These are phyloP conservation scores for Coptotermes formosanus DNA, from an alignment of 1,140 invertebrate species.

Conservation along the genomic window DNA sequence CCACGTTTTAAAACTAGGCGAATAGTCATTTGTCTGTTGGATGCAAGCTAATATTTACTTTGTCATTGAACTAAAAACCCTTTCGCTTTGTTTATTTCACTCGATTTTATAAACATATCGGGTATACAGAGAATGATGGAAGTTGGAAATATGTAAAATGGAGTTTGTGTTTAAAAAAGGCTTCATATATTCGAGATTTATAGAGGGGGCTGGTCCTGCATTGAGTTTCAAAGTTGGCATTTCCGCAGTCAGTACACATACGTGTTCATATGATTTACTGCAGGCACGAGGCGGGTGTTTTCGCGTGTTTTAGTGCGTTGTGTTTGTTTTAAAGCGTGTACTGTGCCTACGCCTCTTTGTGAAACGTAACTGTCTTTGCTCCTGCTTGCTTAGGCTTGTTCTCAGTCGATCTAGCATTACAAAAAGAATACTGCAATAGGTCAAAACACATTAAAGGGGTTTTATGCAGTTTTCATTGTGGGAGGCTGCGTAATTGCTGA, in stretches of 20 bases:
- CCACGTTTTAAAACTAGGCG: not conserved
- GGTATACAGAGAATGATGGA: not conserved
- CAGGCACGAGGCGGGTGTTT: not conserved
- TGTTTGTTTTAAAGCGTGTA: not conserved
- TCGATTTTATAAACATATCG: slow-evolving; percentile 17
- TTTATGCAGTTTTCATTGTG: too few species aligned
- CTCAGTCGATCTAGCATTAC: too few species aligned
- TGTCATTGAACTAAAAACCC: slow-evolving; percentile 1
- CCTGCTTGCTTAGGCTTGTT: not conserved
- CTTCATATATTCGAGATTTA: not conserved
- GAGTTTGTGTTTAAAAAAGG: not conserved
- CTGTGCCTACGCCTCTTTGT: too few species aligned
- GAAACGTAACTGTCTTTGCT: not conserved
- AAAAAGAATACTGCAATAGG: too few species aligned
- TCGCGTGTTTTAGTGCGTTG: not conserved
- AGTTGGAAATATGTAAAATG: not conserved
- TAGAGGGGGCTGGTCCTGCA: not conserved
- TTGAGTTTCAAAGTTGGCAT: not conserved
- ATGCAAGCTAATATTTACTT: slow-evolving; percentile 2
- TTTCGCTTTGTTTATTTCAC: slow-evolving; percentile 9
- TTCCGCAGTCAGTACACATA: not conserved
- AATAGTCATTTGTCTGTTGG: not conserved
- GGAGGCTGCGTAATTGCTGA: too few species aligned
- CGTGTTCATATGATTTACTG: not conserved
- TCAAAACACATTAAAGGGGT: too few species aligned